Evolutionary conservation across 2,113 vertebrate genomes (phyloP), one percentile per base, ranked within the genome.

Genomic region (Actinemys pallida): DNA sequence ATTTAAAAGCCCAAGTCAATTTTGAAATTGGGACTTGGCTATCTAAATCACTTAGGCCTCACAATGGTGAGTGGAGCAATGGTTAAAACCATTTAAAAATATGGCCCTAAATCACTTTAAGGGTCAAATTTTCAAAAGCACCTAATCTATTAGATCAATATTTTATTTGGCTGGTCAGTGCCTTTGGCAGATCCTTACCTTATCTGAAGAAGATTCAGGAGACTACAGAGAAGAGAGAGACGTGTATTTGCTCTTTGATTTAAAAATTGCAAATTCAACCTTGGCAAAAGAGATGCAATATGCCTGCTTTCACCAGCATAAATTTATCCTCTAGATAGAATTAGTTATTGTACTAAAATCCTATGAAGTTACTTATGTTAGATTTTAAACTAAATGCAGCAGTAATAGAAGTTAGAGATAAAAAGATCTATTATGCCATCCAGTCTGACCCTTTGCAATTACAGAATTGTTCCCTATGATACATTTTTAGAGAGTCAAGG

Each of bases 381-480:
- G 42, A 14, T 27, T 45, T 78, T 78, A 78, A 22, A 39, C 65
- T 39, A 72, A 72, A 47, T 78, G 49, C 85, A 95, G 96, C 57
- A 88, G 42, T 78, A 93, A 22, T 22, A 72, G 65, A 72, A 94
- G 80, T 82, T 22, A 79, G 85, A 95, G 92, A 95, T 93, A 94
- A 92, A 96, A 95, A 95, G 83, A 93, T 88, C 87, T 93, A 19
- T 91, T 93, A 7, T 75, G 57, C 49, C 88, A 49, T 93, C 95
- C 89, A 91, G 90, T 86, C 89, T 75, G 13, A 39, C 80, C 83
- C 91, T 93, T 84, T 90, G 79, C 93, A 97, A 94, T 56, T 92
- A 88, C 89, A 93, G 89, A 94, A 6, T 92, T 96, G 91, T 90
- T 84, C 39, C 86, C 53, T 57, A 83, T 39, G 91, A 93, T 35